Base-by-base conservation (phyloP, 2,888 invertebrate species). In the Acanthosoma haemorrhoidale region DNA sequence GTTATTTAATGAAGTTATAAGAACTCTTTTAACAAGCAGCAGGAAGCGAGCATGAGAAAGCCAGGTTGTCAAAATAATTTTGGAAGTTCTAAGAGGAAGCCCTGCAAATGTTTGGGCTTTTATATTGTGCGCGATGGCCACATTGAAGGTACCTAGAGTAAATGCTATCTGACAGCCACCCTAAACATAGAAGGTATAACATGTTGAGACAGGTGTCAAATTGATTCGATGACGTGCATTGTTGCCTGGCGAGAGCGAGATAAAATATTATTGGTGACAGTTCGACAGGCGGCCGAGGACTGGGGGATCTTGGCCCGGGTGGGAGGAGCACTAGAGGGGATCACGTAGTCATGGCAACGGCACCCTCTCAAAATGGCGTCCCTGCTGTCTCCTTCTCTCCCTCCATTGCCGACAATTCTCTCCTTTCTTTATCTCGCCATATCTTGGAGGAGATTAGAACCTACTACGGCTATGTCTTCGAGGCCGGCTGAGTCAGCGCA, bases 291-390 rank as follows among this genome's bases (percentile, higher is more conserved):
- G n/a, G 25, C n/a, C n/a, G 13, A n/a, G n/a, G 51, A 51, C 51
- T 51, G 51, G 51, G 25, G 29, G 25, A 51, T 51, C 51, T 51
- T 51, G 25, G n/a, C 36, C 36, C 13, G 13, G 36, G 32, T 34
- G 59, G 59, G 34, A 31, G 59, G 32, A 16, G 34, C 34, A 36
- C 11, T 16, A 43, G 43, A 43, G 43, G 43, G 9, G 25, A 63
- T 66, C 43, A 66, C 16, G 32, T 43, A 25, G 32, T 51, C 67
- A 51, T 67, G 51, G 51, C 57, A 51, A 67, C 60, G 9, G 32
- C 60, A 29, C 41, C 64, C 41, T 64, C 64, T 41, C 64, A 64
- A 64, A 64, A 64, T 64, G 64, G 64, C 64, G 64, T 15, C 64
- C 18, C 18, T 41, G 15, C 36, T 29, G 18, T 18, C 39, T 31